Evolutionary conservation across 2,888 invertebrate species (phyloP), one percentile per base, ranked within the genome.

Genomic region (Drymonia ruficornis): DNA sequence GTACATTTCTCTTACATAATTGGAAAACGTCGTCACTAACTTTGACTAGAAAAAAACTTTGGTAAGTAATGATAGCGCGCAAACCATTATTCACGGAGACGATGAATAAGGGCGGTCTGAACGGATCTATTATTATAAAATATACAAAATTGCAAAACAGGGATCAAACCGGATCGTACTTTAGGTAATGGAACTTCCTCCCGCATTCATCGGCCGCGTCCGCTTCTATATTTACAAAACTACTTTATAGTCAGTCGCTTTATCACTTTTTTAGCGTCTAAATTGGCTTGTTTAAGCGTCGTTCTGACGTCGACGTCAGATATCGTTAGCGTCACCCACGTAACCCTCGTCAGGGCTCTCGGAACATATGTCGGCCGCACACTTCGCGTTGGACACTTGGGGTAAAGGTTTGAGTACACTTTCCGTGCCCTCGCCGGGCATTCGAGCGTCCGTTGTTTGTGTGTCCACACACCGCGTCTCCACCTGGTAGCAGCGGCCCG

Each of bases 261-360:
- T 91, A 89, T 90, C 91, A 90, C 90, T 89, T 86, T 83, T 74
- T 78, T 83, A 88, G 86, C 83, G 87, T 87, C 84, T 86, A 86
- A 79, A 81, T 81, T 84, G 83, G 84, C 86, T 82, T 83, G 83
- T 82, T 86, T 86, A 89, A 74, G 87, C 83, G 79, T 91, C 89
- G 78, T 78, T 81, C 59, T 83, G 87, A 69, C 91, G 89, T 72
- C 91, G 89, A 79, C 93, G 95, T 95, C 95, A 95, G 89, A 95
- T 95, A 78, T 95, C 96, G 74, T 95, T 94, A 59, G 95, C 94
- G 76, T 97, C 97, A 40, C 97, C 97, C 52, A 96, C 97, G 84
- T 97, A 97, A 16, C 97, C 97, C 86, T 97, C 97, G 81, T 97
- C 97, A 38, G 97, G 97, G 85, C 97, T 97, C 76, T 97, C 97